phyloP scores from a whole-genome alignment of 2,113 vertebrate species.

The Trematomus loennbergii region DNA sequence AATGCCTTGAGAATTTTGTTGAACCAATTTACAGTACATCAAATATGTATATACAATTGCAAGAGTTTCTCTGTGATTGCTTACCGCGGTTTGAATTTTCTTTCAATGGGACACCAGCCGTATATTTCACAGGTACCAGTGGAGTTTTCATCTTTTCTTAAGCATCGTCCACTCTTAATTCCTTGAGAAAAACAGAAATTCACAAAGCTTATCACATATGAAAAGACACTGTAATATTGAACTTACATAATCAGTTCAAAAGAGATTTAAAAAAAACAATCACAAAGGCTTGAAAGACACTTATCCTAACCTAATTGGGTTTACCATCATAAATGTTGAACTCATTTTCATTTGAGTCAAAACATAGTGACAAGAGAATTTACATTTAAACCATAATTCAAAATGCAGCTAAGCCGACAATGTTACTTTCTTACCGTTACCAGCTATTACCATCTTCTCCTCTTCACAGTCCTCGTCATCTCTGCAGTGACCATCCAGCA shows the following conservation, averaged over 20 bases:
- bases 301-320: too few species aligned
- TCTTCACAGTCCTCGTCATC: conserved; percentile 84
- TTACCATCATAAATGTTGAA: too few species aligned
- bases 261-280: too few species aligned
- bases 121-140: conserved; percentile 91
- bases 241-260: too few species aligned
- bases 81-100: conserved; percentile 65
- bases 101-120: conserved; percentile 93
- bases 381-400: background rate
- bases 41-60: background rate
- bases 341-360: too few species aligned
- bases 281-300: too few species aligned
- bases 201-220: background rate
- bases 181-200: conserved; percentile 76
- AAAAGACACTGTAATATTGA: background rate
- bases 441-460: conserved; percentile 83
- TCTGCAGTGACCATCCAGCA: conserved; percentile 82
- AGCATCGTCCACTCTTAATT: conserved; percentile 89
- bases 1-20: background rate
- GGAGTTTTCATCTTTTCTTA: conserved; percentile 67
- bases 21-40: too few species aligned
- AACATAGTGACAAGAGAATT: background rate
- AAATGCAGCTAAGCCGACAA: too few species aligned
- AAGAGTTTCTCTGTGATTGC: conserved; percentile 4
- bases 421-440: conserved; percentile 70